These are phyloP conservation scores for Eutrigla gurnardus DNA, from an alignment of 2,797 vertebrate species.

Conservation along the genomic window DNA sequence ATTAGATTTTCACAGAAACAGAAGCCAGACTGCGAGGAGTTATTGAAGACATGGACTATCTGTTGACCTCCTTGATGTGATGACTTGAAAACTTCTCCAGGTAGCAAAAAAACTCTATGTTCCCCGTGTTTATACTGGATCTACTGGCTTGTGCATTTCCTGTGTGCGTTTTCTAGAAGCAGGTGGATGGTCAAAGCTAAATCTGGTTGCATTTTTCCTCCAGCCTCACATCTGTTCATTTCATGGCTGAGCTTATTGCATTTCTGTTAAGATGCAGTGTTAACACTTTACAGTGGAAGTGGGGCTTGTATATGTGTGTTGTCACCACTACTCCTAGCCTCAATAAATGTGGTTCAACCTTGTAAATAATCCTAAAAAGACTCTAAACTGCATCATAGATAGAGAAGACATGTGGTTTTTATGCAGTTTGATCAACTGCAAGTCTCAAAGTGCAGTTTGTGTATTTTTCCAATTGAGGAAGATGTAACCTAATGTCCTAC, in stretches of 20 bases:
- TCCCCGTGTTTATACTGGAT: neutral
- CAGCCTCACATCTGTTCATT: conserved; percentile 54
- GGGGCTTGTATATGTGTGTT: conserved; percentile 20
- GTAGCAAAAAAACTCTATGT: neutral
- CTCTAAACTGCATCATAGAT: conserved; percentile 19
- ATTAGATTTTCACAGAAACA: conserved; percentile 19
- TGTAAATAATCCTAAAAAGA: conserved; percentile 28
- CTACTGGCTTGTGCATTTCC: neutral
- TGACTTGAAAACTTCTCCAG: neutral
- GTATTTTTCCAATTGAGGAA: conserved; percentile 10
- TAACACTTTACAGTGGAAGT: conserved; percentile 13
- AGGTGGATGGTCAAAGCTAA: conserved; percentile 30
- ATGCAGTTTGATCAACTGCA: conserved; percentile 14
- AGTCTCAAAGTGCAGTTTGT: conserved; percentile 22
- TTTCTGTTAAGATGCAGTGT: conserved; percentile 34
- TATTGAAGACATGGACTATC: neutral
- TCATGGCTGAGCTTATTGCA: conserved; percentile 40
- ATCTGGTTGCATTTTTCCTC: conserved; percentile 40
- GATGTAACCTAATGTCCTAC: neutral
- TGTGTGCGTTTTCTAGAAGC: conserved; percentile 25
- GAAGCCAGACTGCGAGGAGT: conserved; percentile 11
- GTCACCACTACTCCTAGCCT: conserved; percentile 27
- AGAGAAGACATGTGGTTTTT: conserved; percentile 31
- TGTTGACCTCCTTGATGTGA: neutral
- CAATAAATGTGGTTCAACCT: conserved; percentile 37